Evolutionary conservation across 2,113 vertebrate genomes (phyloP).

Genomic region (Microcebus lehilahytsara): DNA sequence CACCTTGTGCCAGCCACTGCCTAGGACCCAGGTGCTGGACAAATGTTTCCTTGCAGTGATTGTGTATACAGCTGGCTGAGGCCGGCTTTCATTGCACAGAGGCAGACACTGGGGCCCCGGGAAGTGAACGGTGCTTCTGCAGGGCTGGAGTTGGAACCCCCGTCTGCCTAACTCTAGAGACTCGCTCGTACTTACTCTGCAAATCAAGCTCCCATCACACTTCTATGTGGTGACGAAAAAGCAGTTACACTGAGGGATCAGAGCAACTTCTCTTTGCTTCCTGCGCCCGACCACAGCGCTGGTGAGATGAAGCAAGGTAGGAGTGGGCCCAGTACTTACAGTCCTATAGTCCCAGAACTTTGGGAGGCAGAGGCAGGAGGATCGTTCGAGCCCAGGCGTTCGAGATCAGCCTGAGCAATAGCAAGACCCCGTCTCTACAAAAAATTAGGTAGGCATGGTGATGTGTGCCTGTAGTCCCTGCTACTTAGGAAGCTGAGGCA

Average conservation of each 20-base stretch:
- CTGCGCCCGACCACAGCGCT: background rate
- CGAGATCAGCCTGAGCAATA: too few species aligned
- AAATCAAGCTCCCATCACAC: background rate
- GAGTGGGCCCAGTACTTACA: too few species aligned
- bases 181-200: background rate
- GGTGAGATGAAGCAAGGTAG: background rate
- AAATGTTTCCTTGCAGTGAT: background rate
- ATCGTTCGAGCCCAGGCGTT: too few species aligned
- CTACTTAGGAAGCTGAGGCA: too few species aligned
- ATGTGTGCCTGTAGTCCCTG: too few species aligned
- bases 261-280: background rate
- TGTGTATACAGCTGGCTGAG: background rate
- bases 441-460: too few species aligned
- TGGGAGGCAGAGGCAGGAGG: too few species aligned
- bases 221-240: background rate
- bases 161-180: background rate
- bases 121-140: background rate
- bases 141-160: background rate
- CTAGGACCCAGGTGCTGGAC: background rate
- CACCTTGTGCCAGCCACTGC: too few species aligned
- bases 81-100: background rate
- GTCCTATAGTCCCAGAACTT: too few species aligned
- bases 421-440: too few species aligned
- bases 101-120: background rate
- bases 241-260: background rate